phyloP scores from a whole-genome alignment of 2,797 vertebrate species.

The Alectoris magna region DNA sequence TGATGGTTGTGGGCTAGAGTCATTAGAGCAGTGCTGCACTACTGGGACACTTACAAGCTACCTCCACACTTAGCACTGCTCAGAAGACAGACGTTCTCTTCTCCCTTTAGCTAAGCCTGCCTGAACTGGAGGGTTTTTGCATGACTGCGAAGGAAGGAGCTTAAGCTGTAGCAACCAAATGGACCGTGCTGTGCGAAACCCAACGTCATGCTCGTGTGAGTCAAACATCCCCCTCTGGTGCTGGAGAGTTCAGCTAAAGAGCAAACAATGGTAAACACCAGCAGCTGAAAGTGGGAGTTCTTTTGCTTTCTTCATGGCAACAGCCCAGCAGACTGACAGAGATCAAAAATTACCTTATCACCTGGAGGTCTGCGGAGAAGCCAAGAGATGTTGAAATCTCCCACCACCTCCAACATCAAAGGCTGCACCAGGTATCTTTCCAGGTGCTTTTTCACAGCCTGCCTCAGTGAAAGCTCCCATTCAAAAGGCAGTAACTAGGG shows the following conservation, averaged over 20 bases:
- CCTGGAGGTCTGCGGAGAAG: not conserved
- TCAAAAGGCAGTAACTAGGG: not conserved
- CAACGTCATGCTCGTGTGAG: conserved; percentile 1
- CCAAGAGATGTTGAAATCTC: not conserved
- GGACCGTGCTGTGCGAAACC: not conserved
- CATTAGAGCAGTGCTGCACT: not conserved
- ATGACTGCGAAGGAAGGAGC: not conserved
- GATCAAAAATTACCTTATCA: not conserved
- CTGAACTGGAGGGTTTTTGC: not conserved
- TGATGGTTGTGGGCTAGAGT: not conserved
- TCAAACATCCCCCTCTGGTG: conserved; percentile 14
- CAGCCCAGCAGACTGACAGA: not conserved
- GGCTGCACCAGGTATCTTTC: not conserved
- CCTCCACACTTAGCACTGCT: not conserved
- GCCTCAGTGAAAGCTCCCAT: not conserved
- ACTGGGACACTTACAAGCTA: not conserved
- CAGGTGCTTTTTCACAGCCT: not conserved
- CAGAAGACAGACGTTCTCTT: not conserved
- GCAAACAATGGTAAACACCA: conserved; percentile 4
- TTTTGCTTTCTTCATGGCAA: not conserved
- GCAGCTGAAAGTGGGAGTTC: not conserved
- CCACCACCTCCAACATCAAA: not conserved
- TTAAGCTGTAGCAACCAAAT: conserved; percentile 7
- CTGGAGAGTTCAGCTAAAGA: not conserved
- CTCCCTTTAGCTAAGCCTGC: not conserved